Evolutionary conservation across 2,797 vertebrate species (phyloP).

Genomic region (Alectoris magna): DNA sequence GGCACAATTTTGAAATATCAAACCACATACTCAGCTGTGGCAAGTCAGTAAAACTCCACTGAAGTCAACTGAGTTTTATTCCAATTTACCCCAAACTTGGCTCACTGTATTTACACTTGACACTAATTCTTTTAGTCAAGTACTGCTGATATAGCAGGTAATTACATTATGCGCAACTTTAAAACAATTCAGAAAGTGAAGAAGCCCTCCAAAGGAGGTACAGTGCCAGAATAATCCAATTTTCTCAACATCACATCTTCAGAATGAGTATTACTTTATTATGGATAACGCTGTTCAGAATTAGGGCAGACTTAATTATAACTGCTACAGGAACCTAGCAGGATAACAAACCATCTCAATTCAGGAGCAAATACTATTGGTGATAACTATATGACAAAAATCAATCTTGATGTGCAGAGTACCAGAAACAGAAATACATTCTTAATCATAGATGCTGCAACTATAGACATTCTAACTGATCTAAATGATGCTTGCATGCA

Average conservation of each 20-base stretch:
- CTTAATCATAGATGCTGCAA: not conserved
- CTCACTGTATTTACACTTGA: not conserved
- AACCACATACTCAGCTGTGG: not conserved
- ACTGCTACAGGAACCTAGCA: not conserved
- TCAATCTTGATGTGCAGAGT: not conserved
- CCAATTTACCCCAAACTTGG: not conserved
- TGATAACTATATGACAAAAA: not conserved
- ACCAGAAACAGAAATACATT: not conserved
- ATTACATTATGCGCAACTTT: not conserved
- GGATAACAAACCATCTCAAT: not conserved
- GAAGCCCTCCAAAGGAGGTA: not conserved
- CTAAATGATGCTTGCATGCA: not conserved
- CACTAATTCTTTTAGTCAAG: not conserved
- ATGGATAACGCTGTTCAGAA: not conserved
- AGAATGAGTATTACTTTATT: not conserved
- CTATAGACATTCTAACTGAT: not conserved
- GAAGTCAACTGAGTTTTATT: not conserved
- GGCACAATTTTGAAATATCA: not conserved
- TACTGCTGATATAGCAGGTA: not conserved
- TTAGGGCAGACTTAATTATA: not conserved
- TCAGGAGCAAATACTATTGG: not conserved
- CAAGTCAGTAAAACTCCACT: not conserved
- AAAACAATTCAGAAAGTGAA: constrained; percentile 1
- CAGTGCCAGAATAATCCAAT: not conserved
- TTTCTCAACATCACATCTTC: constrained; percentile 24